Percentiles rank a stretch among this genome's conserved stretches.
These are phyloP conservation scores for Lysiphlebus fabarum DNA, from an alignment of 1,140 invertebrate genomes.

Conservation along the genomic window DNA sequence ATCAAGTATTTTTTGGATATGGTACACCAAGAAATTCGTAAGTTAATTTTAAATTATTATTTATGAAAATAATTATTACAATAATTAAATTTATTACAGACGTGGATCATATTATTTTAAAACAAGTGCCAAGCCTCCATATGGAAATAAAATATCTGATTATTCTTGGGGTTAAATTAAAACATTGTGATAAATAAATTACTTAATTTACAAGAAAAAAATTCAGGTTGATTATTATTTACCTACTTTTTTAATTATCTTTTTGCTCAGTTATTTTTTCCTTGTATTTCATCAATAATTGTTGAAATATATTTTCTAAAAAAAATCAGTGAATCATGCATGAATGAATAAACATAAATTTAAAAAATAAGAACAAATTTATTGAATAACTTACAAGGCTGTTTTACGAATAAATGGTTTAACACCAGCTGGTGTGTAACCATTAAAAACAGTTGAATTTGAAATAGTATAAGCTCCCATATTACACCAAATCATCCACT, in stretches of 20 bases:
- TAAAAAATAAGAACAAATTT: neutral
- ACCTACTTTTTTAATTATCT: too few relatives aligned
- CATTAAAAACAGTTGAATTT: constrained; percentile 59
- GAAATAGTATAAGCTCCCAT: constrained; percentile 65
- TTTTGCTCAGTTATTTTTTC: too few relatives aligned
- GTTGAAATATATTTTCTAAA: too few relatives aligned
- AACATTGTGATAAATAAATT: too few relatives aligned
- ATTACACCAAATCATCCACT: constrained; percentile 61
- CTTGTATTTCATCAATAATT: too few relatives aligned
- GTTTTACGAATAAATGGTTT: constrained; percentile 43
- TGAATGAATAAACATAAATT: too few relatives aligned
- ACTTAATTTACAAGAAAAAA: too few relatives aligned
- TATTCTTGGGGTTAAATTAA: too few relatives aligned
- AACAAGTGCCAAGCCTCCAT: constrained; percentile 26
- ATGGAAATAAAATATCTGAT: constrained; percentile 2
- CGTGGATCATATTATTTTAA: constrained; percentile 23
- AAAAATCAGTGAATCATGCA: too few relatives aligned
- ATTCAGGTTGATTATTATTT: too few relatives aligned
- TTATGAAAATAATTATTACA: neutral
- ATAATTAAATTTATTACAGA: constrained; percentile 21
- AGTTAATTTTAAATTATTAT: constrained; percentile 18
- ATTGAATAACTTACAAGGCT: constrained; percentile 28
- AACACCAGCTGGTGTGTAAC: constrained; percentile 55
- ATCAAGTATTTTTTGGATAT: constrained; percentile 29
- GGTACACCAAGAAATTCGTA: constrained; percentile 22